phyloP scores from a whole-genome alignment of 1,140 invertebrate genomes.

The Euwallacea similis region DNA sequence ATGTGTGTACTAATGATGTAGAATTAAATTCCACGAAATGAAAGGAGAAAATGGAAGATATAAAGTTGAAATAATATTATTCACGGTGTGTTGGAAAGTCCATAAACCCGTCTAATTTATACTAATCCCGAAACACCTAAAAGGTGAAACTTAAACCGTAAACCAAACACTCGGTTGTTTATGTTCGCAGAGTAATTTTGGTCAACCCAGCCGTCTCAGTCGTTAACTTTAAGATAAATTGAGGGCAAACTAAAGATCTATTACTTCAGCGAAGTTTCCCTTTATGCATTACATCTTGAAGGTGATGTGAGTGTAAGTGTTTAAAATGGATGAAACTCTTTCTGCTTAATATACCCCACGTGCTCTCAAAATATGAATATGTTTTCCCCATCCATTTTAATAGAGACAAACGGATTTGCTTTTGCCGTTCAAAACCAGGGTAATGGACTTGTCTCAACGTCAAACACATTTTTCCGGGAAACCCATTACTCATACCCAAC shows the following conservation, averaged over 20 bases:
- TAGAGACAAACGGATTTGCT: not conserved
- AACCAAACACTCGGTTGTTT: slow-evolving; percentile 23
- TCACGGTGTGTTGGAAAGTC: no score
- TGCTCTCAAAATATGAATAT: not conserved
- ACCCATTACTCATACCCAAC: slow-evolving; percentile 3
- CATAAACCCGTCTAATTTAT: no score
- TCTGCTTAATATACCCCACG: not conserved
- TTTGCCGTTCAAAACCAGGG: not conserved
- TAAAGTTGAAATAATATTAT: no score
- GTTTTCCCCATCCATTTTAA: not conserved
- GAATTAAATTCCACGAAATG: no score
- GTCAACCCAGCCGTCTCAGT: slow-evolving; percentile 20
- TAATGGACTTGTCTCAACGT: not conserved
- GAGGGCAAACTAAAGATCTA: slow-evolving; percentile 11
- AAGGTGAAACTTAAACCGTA: slow-evolving; percentile 12
- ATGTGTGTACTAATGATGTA: no score
- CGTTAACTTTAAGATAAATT: slow-evolving; percentile 25
- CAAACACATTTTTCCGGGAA: not conserved
- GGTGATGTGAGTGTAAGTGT: no score
- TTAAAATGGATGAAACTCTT: no score
- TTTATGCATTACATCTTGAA: not conserved
- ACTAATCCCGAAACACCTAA: not conserved
- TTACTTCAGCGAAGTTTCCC: slow-evolving; percentile 5
- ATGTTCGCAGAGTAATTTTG: slow-evolving; percentile 19
- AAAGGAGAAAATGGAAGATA: no score